Evolutionary conservation across 2,888 invertebrate genomes (phyloP).

Genomic region (Stegana nigrithorax): DNA sequence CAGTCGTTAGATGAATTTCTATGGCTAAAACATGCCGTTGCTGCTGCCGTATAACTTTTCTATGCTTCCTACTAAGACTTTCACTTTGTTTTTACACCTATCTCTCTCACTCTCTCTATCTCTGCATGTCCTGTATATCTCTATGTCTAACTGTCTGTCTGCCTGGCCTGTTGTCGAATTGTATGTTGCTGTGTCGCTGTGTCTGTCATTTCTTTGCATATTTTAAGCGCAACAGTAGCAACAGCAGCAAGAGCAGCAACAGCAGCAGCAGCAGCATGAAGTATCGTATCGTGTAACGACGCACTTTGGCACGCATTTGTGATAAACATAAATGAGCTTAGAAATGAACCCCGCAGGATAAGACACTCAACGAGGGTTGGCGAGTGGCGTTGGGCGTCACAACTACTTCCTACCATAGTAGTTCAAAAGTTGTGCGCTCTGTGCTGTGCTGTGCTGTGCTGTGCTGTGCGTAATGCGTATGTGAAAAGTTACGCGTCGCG

Average conservation of each 20-base stretch:
- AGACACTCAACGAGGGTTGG: too few species aligned
- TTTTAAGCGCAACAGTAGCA: constrained; percentile 43
- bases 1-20: constrained; percentile 68
- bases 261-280: too few species aligned
- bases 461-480: too few species aligned
- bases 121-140: too few species aligned
- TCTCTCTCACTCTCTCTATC: background rate
- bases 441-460: too few species aligned
- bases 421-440: too few species aligned
- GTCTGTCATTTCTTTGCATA: constrained; percentile 44
- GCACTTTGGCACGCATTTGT: constrained; percentile 67
- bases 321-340: constrained; percentile 69
- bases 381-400: too few species aligned
- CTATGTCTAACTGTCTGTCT: too few species aligned
- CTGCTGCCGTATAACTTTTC: background rate
- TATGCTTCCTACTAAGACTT: too few species aligned
- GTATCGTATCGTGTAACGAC: too few species aligned
- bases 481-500: constrained; percentile 27
- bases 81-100: background rate
- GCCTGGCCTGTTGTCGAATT: constrained; percentile 2
- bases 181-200: constrained; percentile 30
- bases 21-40: constrained; percentile 56
- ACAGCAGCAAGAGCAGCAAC: constrained; percentile 30
- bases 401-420: too few species aligned
- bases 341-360: constrained; percentile 67